These are phyloP conservation scores for Chouioia cunea DNA, from an alignment of 2,888 invertebrate species.

Conservation along the genomic window DNA sequence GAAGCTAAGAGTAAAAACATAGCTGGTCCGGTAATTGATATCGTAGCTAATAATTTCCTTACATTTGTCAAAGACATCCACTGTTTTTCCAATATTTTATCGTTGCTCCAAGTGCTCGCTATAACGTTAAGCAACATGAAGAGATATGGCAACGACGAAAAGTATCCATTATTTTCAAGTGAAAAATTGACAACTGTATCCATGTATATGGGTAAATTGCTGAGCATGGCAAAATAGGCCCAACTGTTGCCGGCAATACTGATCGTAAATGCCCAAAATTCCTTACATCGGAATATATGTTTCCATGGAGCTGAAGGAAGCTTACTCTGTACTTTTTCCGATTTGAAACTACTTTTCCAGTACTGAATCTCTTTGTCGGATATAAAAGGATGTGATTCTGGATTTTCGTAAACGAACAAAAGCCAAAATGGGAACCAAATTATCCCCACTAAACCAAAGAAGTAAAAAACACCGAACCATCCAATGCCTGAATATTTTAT, in stretches of 20 bases:
- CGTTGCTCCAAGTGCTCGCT: slow-evolving; percentile 64
- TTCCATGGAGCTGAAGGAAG: slow-evolving; percentile 58
- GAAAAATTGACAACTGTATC: slow-evolving; percentile 66
- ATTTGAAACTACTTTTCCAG: slow-evolving; percentile 26
- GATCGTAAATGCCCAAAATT: slow-evolving; percentile 80
- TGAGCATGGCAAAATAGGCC: slow-evolving; percentile 64
- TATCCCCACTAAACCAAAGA: slow-evolving; percentile 79
- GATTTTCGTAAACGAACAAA: slow-evolving; percentile 49
- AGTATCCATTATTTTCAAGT: slow-evolving; percentile 66
- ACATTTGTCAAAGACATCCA: slow-evolving; percentile 65
- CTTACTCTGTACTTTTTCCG: slow-evolving; percentile 7
- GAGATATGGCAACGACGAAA: slow-evolving; percentile 68
- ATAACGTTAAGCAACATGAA: slow-evolving; percentile 67
- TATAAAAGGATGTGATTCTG: slow-evolving; percentile 53
- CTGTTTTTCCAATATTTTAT: slow-evolving; percentile 63
- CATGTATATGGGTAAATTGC: slow-evolving; percentile 67
- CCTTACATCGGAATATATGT: slow-evolving; percentile 71
- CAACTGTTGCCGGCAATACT: slow-evolving; percentile 69
- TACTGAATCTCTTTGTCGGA: slow-evolving; percentile 48
- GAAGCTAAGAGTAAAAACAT: slow-evolving; percentile 64
- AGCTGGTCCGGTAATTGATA: slow-evolving; percentile 69
- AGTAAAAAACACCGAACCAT: slow-evolving; percentile 82
- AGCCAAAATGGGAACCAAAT: slow-evolving; percentile 79
- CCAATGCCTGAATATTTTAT: background rate
- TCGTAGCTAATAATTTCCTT: slow-evolving; percentile 68